Evolutionary conservation across 2,797 vertebrate species (phyloP).

Genomic region (Ctenochaetus hawaiiensis): DNA sequence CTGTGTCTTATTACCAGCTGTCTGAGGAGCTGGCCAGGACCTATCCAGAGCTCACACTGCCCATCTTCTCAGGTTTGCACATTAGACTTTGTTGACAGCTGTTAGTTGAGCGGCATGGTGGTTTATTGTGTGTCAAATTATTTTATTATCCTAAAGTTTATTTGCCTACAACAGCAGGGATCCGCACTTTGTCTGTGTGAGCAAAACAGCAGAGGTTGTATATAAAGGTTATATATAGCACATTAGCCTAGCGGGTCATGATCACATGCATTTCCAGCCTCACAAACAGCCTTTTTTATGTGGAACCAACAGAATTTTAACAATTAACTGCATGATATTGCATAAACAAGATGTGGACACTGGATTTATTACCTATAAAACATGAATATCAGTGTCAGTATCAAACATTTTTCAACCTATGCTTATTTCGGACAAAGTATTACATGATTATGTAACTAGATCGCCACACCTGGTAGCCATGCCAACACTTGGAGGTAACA

Average conservation of each 20-base stretch:
- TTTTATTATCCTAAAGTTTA: background rate
- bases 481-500: background rate
- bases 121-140: background rate
- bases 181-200: background rate
- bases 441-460: background rate
- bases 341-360: background rate
- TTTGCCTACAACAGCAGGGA: background rate
- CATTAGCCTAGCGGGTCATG: too few relatives aligned
- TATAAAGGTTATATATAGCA: too few relatives aligned
- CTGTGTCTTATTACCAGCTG: slow-evolving; percentile 96
- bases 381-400: background rate
- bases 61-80: slow-evolving; percentile 95
- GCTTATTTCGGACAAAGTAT: background rate
- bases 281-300: background rate
- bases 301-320: background rate
- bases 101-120: background rate
- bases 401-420: background rate
- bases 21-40: slow-evolving; percentile 97
- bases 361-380: background rate
- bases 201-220: background rate
- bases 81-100: background rate
- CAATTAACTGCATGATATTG: background rate
- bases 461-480: background rate
- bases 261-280: background rate
- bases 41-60: slow-evolving; percentile 96